A percentile compares a stretch with the other conserved stretches of the same genome.
phyloP scores from a whole-genome alignment of 2,113 vertebrate species.

The Colius striatus region DNA sequence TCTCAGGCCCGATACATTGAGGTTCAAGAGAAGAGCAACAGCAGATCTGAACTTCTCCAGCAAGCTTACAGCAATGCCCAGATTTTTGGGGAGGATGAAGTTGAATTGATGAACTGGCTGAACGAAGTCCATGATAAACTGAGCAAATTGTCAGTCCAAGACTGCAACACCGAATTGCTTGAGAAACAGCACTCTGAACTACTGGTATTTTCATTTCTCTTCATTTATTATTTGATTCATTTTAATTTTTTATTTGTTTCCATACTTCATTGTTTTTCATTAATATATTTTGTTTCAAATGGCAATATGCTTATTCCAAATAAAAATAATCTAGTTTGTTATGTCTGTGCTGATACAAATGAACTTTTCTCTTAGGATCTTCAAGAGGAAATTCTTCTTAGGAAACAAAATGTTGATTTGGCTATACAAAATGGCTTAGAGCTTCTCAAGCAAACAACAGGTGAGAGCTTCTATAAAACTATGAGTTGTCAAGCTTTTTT shows the following conservation, averaged over 20 bases:
- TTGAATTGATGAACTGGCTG: constrained; percentile 97
- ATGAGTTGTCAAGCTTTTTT: neutral
- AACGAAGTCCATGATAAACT: constrained; percentile 87
- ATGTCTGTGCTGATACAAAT: neutral
- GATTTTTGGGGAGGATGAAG: constrained; percentile 96
- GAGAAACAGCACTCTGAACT: constrained; percentile 88
- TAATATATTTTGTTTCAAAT: neutral
- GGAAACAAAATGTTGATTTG: constrained; percentile 91
- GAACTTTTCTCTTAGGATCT: constrained; percentile 80
- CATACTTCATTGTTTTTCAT: constrained; percentile 6
- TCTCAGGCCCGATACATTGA: constrained; percentile 89
- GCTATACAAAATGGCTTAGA: constrained; percentile 92
- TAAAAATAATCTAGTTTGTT: neutral
- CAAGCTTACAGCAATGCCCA: constrained; percentile 94
- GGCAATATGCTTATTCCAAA: neutral
- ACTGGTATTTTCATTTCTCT: constrained; percentile 86
- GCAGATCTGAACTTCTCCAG: constrained; percentile 89
- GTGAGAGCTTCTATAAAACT: constrained; percentile 70
- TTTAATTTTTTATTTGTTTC: constrained; percentile 32
- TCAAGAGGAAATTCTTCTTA: constrained; percentile 89
- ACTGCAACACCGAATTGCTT: constrained; percentile 84
- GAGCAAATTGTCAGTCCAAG: constrained; percentile 84
- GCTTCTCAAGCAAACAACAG: constrained; percentile 96
- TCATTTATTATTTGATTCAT: constrained; percentile 62
- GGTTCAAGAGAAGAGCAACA: constrained; percentile 90